Base-by-base conservation (phyloP, 2,113 vertebrate species). In the Epinephelus cyanopodus region DNA sequence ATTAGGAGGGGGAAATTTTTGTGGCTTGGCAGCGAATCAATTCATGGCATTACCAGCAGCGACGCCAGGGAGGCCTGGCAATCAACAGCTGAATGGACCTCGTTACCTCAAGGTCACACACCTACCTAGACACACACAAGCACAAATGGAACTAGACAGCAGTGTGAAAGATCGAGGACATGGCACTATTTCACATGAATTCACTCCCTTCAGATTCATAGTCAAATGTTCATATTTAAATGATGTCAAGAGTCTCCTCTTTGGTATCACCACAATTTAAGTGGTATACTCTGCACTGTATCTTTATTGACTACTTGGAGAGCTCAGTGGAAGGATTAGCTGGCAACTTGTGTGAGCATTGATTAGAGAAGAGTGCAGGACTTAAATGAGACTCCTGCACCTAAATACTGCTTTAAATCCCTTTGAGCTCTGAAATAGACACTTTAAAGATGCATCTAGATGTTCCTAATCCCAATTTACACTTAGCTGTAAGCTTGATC, bases 41-140 rank as follows among this genome's bases (percentile, higher is more conserved):
- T 77, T 84, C 61, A 21, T 10, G 2, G 84, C 23, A 70, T 86
- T 71, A 79, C 79, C 80, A 48, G 37, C 77, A 45, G 71, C 42
- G 13, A 73, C 0, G 15, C 85, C 69, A 68, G 19, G 58, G 60
- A 75, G 57, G 45, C 62, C 67, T 50, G 70, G 81, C 74, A 85
- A 90, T 89, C 88, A 88, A 33, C 75, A 73, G 82, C 75, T 83
- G 76, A 84, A 82, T 70, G 45, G 74, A 77, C 75, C 73, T 69
- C 6, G 78, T 69, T 87, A 67, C 62, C 73, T 83, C 87, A 89
- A 92, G 89, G 90, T 90, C 90, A 79, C 77, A 90, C 80, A 82
- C 57, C 61, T 42, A 60, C 64, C 21, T 37, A 61, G 42, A 56
- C 50, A 85, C 63, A 65, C 65, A 64, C 50, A 52, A 48, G 65